Evolutionary conservation across 2,797 vertebrate species (phyloP), one percentile per base, ranked within the genome.

Genomic region (Lithobates sylvaticus): DNA sequence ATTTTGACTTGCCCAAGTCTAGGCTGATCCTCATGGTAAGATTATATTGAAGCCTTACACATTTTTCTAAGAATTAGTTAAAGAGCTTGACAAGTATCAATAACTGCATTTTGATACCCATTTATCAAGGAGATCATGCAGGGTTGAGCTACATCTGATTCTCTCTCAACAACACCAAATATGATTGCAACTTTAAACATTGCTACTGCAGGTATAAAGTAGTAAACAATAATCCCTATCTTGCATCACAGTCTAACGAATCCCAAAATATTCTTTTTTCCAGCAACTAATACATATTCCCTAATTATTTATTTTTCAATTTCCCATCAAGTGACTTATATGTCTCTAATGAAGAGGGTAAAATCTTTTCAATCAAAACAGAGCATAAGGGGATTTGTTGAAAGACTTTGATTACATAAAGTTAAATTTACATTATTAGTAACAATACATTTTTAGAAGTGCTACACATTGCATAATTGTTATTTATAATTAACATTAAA

Each of bases 401-500:
- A 68, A 84, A 75, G 39, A 29, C 47, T 74, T 78, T 79, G 76
- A 84, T 84, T 69, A 70, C 71, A 84, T 82, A 79, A 79, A 76
- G 81, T 70, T 58, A 76, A 79, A 80, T 87, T 80, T 87, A 69
- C 81, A 78, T 76, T 81, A 86, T 84, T 84, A 74, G 61, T 47
- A 79, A 80, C 76, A 84, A 76, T 87, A 84, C 27, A 42, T 76
- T 87, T 87, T 75, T 61, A 79, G 76, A 27, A 84, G 81, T n/a
- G 23, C 65, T 84, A 80, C 76, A 80, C 70, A 80, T 75, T 68
- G 76, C 44, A 76, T 84, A 87, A 87, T 84, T 87, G 76, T 80
- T 79, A 87, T 84, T 87, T 83, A 83, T 87, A 87, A 83, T 87
- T 87, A 83, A 80, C 69, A 78, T 70, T 75, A 84, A 87, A 84